These are phyloP conservation scores for Ostrea denselamellosa DNA, from an alignment of 1,140 invertebrate species.

Conservation along the genomic window DNA sequence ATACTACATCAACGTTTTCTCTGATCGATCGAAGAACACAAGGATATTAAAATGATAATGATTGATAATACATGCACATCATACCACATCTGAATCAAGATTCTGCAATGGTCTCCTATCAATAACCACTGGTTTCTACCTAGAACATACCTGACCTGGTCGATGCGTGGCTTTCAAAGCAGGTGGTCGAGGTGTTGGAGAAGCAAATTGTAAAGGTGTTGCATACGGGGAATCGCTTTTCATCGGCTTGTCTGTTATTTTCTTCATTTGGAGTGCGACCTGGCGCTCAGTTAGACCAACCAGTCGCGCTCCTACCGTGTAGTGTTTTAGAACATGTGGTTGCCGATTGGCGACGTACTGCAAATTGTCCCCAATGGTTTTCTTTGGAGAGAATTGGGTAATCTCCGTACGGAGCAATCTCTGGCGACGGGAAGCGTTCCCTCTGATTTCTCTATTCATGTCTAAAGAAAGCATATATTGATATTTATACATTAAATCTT, in stretches of 20 bases:
- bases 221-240: constrained; percentile 66
- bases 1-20: no score
- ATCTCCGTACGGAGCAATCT: constrained; percentile 65
- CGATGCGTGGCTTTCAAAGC: background rate
- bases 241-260: constrained; percentile 56
- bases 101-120: no score
- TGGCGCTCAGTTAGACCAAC: constrained; percentile 66
- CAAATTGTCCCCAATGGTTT: constrained; percentile 50
- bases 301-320: constrained; percentile 64
- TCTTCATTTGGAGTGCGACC: constrained; percentile 60
- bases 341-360: constrained; percentile 29
- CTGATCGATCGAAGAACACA: no score
- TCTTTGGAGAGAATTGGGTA: constrained; percentile 61
- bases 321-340: constrained; percentile 68
- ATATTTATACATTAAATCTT: no score
- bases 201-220: constrained; percentile 66
- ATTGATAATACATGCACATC: no score
- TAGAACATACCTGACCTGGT: background rate
- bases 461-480: constrained; percentile 1
- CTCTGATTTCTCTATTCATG: constrained; percentile 39
- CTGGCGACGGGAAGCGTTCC: constrained; percentile 54
- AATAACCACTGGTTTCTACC: no score
- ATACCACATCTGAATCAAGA: no score
- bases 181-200: background rate
- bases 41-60: no score